Conservation (phyloP, 2,888 invertebrate genomes). For the Anthrax anthrax region DNA sequence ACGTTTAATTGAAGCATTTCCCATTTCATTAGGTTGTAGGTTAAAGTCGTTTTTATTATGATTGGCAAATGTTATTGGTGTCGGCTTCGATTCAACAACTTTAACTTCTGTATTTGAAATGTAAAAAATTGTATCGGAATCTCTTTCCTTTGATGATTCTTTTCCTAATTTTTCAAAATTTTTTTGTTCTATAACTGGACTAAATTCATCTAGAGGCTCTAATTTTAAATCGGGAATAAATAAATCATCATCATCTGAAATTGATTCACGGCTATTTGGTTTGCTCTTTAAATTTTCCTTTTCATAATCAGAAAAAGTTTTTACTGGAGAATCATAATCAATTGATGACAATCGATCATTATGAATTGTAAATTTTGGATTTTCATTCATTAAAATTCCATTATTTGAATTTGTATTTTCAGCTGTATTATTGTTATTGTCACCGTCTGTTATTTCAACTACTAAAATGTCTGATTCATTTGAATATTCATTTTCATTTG, state of each 20-base stretch:
- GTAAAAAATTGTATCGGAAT: constrained; percentile 35
- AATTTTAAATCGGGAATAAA: constrained; percentile 23
- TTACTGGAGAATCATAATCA: constrained; percentile 7
- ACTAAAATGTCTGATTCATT: constrained; percentile 27
- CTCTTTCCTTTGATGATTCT: constrained; percentile 21
- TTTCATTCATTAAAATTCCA: constrained; percentile 11
- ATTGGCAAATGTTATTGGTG: constrained; percentile 13
- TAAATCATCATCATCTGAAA: constrained; percentile 21
- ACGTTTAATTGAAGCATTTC: not conserved
- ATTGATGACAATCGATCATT: constrained; percentile 4
- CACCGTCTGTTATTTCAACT: constrained; percentile 27
- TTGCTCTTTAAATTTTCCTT: constrained; percentile 1
- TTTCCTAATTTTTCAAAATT: not conserved
- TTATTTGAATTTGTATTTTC: constrained; percentile 16
- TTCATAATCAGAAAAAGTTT: constrained; percentile 6
- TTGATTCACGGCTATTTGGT: not conserved
- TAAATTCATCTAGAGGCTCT: constrained; percentile 9
- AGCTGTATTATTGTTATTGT: constrained; percentile 22
- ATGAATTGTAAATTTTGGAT: constrained; percentile 12
- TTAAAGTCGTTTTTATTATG: not conserved
- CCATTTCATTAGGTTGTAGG: not conserved
- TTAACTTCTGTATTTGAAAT: constrained; percentile 36
- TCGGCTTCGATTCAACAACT: constrained; percentile 32
- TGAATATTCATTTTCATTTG: constrained; percentile 1
- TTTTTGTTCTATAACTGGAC: not conserved